Evolutionary conservation across 2,113 vertebrate species (phyloP), one percentile per base, ranked within the genome.

Genomic region (Noctilio leporinus): DNA sequence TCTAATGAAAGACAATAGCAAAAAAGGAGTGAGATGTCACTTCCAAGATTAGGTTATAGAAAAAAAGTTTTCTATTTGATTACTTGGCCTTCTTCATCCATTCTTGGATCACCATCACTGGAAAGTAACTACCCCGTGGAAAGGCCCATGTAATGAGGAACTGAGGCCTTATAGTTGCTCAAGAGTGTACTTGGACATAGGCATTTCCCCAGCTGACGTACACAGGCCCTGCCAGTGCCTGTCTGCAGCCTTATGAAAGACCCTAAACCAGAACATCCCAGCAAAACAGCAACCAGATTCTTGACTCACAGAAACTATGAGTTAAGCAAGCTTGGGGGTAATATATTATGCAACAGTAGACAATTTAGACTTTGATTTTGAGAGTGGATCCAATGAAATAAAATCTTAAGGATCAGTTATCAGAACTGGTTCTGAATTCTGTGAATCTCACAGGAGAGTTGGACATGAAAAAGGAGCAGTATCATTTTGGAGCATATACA

Each of bases 1-100:
- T 93, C 55, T 93, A 72, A 87, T 96, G 17, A 92, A 53, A 94
- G 59, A 65, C 10, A 72, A 62, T 76, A 22, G 53, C 33, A 72
- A 72, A 53, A 53, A 76, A 67, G 12, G 40, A 28, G 65, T 45
- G 12, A 11, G 30, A 67, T 80, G 8, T 45, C 62, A 77, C 30
- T 73, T 89, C 53, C 40, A 76, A 81, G 12, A 49, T 67, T 62
- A 51, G 3, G 2, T 62, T 86, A 4, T 86, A 8, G 6, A 7
- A 30, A 20, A 47, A 10, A 49, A 53, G 40, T 7, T 22, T 43
- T 89, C 47, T 77, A 24, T 16, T 90, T 93, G 65, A 19, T 28
- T 35, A 5, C 7, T 83, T 33, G 19, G 24, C 30, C 19, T 77
- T 24, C 47, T n/a, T 77, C 7, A 40, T 33, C 17, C 10, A n/a